Conservation (phyloP, 2,113 vertebrate genomes). For the Platichthys stellatus region DNA sequence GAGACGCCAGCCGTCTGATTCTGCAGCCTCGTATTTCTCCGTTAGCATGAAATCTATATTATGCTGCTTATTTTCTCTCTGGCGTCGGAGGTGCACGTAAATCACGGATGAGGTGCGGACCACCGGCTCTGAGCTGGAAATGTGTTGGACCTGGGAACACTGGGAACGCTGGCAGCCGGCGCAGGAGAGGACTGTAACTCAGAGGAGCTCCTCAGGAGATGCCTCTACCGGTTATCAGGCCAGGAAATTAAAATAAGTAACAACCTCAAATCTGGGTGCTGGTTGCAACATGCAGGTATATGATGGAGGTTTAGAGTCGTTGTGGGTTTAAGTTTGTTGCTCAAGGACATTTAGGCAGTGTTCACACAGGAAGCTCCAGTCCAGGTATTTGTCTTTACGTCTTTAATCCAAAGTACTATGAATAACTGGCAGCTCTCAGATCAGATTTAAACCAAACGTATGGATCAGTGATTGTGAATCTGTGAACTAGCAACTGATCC, state of each 20-base stretch:
- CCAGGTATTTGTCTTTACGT: slow-evolving; percentile 8
- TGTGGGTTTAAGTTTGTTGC: slow-evolving; percentile 27
- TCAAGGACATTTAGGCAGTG: slow-evolving; percentile 19
- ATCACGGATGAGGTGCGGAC: slow-evolving; percentile 54
- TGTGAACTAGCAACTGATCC: no score
- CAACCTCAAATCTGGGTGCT: background rate
- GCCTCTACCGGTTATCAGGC: background rate
- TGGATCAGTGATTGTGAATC: no score
- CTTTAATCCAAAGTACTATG: background rate
- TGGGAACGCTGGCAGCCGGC: slow-evolving; percentile 26
- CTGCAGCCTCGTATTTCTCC: slow-evolving; percentile 29
- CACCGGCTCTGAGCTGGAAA: slow-evolving; percentile 39
- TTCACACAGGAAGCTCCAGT: slow-evolving; percentile 5
- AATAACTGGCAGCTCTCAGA: slow-evolving; percentile 9
- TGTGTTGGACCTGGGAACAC: background rate
- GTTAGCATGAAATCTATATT: slow-evolving; percentile 48
- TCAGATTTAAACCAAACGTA: slow-evolving; percentile 8
- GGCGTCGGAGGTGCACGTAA: slow-evolving; percentile 24
- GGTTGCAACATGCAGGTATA: no score
- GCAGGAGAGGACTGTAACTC: background rate
- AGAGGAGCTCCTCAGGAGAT: background rate
- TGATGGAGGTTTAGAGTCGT: background rate
- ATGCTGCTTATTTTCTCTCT: slow-evolving; percentile 36
- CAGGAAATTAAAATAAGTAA: background rate
- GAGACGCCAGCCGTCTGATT: slow-evolving; percentile 23